Evolutionary conservation across 2,113 vertebrate species (phyloP).

Genomic region (Siniperca chuatsi): DNA sequence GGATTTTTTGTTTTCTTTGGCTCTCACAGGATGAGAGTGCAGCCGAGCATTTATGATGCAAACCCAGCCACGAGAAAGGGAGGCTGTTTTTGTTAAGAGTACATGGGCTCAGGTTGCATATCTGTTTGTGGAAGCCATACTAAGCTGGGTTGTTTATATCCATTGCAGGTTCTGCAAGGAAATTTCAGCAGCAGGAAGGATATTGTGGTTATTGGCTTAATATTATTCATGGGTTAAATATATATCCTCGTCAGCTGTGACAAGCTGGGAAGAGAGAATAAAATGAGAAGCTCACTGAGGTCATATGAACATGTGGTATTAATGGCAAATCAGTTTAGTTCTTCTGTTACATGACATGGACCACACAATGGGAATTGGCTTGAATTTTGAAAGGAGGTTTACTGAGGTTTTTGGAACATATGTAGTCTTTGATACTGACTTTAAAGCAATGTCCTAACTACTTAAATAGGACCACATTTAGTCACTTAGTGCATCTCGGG

Average conservation of each 20-base stretch:
- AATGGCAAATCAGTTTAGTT: slow-evolving; percentile 38
- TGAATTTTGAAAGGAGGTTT: neutral
- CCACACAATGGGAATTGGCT: slow-evolving; percentile 45
- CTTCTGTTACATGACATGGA: slow-evolving; percentile 44
- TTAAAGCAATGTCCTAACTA: slow-evolving; percentile 6
- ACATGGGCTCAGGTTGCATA: slow-evolving; percentile 69
- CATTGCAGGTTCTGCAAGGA: slow-evolving; percentile 50
- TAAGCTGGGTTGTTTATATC: slow-evolving; percentile 71
- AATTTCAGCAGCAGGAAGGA: slow-evolving; percentile 62
- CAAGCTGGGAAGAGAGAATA: slow-evolving; percentile 44
- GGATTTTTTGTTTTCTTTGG: slow-evolving; percentile 67
- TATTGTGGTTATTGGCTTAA: slow-evolving; percentile 64
- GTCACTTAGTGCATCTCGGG: neutral
- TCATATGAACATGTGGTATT: slow-evolving; percentile 57
- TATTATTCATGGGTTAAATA: slow-evolving; percentile 71
- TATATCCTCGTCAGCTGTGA: slow-evolving; percentile 47
- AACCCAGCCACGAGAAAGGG: slow-evolving; percentile 47
- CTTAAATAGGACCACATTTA: neutral
- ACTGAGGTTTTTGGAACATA: slow-evolving; percentile 6
- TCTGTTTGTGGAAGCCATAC: slow-evolving; percentile 68
- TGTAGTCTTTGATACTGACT: neutral
- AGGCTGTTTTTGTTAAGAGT: slow-evolving; percentile 64
- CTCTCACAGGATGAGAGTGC: slow-evolving; percentile 61
- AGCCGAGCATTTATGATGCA: slow-evolving; percentile 58
- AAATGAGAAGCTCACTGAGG: slow-evolving; percentile 42